These are phyloP conservation scores for Thecocarcelia acutangulata DNA, from an alignment of 2,888 invertebrate species.

Conservation along the genomic window DNA sequence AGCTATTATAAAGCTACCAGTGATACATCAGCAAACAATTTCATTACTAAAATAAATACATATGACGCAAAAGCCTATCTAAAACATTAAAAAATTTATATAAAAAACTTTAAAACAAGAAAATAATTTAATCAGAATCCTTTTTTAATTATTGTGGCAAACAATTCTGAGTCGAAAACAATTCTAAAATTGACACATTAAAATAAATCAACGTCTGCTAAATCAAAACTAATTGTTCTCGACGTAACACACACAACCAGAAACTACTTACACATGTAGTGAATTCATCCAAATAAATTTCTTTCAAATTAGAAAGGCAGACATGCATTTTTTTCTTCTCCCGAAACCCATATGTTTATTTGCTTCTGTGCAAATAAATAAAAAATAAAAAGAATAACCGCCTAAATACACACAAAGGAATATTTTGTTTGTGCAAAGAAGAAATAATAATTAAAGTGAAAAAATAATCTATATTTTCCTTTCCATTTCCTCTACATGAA, in stretches of 20 bases:
- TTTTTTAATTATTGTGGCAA: slow-evolving; percentile 2
- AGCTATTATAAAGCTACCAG: too few relatives aligned
- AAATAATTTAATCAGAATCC: background rate
- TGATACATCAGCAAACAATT: too few relatives aligned
- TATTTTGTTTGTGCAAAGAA: slow-evolving; percentile 48
- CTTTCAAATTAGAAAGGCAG: slow-evolving; percentile 45
- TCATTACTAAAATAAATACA: too few relatives aligned
- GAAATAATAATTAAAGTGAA: slow-evolving; percentile 57
- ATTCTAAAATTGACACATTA: slow-evolving; percentile 20
- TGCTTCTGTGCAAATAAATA: slow-evolving; percentile 7
- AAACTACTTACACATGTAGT: background rate
- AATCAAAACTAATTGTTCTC: slow-evolving; percentile 35
- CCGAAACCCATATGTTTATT: slow-evolving; percentile 34
- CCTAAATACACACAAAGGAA: slow-evolving; percentile 56
- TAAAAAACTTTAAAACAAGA: too few relatives aligned
- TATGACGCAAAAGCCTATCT: too few relatives aligned
- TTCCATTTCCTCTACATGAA: slow-evolving; percentile 51
- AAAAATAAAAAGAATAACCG: slow-evolving; percentile 19
- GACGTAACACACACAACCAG: background rate
- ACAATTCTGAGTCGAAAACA: background rate
- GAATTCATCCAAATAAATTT: slow-evolving; percentile 43
- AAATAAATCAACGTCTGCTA: slow-evolving; percentile 28
- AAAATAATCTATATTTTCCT: slow-evolving; percentile 59
- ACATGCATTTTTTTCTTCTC: background rate
- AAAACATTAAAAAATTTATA: too few relatives aligned